phyloP scores from a whole-genome alignment of 2,113 vertebrate genomes.

The Typhlomys cinereus region DNA sequence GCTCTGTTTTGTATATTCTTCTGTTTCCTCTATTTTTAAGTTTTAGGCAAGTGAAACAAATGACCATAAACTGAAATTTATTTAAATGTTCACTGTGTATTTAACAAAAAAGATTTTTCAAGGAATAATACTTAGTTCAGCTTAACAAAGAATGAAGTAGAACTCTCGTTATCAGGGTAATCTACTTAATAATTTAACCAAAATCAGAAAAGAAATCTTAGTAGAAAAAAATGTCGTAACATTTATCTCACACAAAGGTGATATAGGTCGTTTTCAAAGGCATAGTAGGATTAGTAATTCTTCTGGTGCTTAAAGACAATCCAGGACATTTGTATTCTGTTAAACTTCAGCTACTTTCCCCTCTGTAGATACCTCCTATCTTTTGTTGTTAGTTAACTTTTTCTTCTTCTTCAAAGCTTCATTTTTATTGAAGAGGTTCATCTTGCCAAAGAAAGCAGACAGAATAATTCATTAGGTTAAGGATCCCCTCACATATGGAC shows the following conservation, averaged over 20 bases:
- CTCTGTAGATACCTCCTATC: not conserved
- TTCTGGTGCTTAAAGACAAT: not conserved
- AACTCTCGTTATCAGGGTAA: not conserved
- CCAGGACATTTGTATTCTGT: not conserved
- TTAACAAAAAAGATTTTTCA: not conserved
- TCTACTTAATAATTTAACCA: not conserved
- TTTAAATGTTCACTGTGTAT: not conserved
- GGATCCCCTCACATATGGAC: not conserved
- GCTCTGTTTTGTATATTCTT: not conserved
- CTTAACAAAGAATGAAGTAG: not conserved
- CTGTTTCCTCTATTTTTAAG: not conserved
- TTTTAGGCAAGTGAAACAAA: not conserved
- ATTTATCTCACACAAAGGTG: not conserved
- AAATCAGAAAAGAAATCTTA: not conserved
- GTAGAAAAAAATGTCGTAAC: not conserved
- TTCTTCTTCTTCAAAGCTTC: not conserved
- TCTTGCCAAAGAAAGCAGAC: slow-evolving; percentile 26
- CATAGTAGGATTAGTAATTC: not conserved
- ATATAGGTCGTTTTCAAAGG: not conserved
- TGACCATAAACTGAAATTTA: not conserved
- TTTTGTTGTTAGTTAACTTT: not conserved
- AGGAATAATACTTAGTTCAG: not conserved
- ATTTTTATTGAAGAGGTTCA: slow-evolving; percentile 6
- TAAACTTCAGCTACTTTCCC: not conserved
- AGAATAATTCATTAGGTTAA: not conserved